Base-by-base conservation (phyloP, 2,888 invertebrate genomes). In the Andrena minutula region DNA sequence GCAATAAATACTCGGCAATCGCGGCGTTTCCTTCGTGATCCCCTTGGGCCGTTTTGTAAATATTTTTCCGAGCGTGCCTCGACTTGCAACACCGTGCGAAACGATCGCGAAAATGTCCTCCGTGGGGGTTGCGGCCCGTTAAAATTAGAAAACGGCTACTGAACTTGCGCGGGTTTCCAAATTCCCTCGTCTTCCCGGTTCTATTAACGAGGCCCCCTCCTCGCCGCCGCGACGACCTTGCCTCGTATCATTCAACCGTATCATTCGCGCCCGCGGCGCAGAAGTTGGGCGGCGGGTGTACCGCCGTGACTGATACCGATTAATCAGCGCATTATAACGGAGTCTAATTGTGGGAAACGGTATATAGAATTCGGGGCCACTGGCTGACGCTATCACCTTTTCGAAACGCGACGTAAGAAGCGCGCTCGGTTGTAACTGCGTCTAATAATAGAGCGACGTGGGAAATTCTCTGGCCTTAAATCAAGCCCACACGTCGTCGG, bases 401-500 rank as follows among this genome's bases (percentile, higher is more conserved):
- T 53, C 60, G 71, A 68, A 64, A 41, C 71, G 70, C 64, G 51
- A 72, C 75, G 79, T 82, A 79, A 79, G 68, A 65, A 30, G 10
- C 16, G 23, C 20, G 63, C 20, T 28, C 41, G 60, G 26, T 64
- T 72, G 73, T 81, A 81, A 74, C 71, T 5, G 41, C n/a, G 49
- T 56, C 81, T 83, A 83, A 83, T 83, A 83, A 83, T 83, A 83
- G 82, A 58, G 64, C 69, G 58, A 66, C 76, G 76, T 73, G 82
- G 81, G 82, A 83, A 83, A 83, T 83, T 83, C 82, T 80, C 81
- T 83, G 83, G 81, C 83, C 83, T 83, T 83, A 81, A 77, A 79
- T 81, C 81, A 81, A 83, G 77, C 83, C 77, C 72, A 83, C 83
- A 53, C 81, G 26, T 8, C 41, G 56, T 56, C 51, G 53, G 56